Evolutionary conservation across 1,140 invertebrate species (phyloP), one percentile per base, ranked within the genome.

Genomic region (Drosophila hydei): DNA sequence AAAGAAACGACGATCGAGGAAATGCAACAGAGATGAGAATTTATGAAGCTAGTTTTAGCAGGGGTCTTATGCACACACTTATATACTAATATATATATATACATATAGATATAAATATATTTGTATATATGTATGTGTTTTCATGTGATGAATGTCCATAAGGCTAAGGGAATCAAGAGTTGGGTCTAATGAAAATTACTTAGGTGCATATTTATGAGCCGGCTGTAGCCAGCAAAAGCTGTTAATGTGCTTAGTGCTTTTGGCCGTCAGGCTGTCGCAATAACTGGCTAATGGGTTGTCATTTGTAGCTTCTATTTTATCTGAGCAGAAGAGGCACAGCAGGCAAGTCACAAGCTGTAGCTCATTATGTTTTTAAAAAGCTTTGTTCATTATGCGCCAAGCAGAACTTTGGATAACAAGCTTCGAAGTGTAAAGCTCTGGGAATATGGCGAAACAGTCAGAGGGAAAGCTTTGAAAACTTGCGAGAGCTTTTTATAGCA

Each of bases 1-100:
- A 72, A 75, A 77, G 64, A 72, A 70, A 76, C 48, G 25, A 61
- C 60, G 72, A 80, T 85, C 81, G 71, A 87, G 81, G 70, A 85
- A 87, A 77, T 79, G 80, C 80, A 85, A 87, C 80, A 79, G 65
- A 87, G 77, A 87, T 85, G 81, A 87, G 63, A 87, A 87, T 87
- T 80, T 87, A 87, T 80, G 67, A 74, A 75, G 79, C 72, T 85
- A 75, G 71, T 87, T 77, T 85, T 67, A 75, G 58, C 61, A 63
- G 58, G 43, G 27, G 2, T 12, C 19, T 4, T 16, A 43, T 40
- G 18, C 3, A 12, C 18, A 18, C 8, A 9, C 18, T 18, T n/a
- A 27, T 56, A 19, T n/a, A 50, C 16, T 38, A 4, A 48, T 11
- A 27, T 50, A 38, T 8, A 12, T 36, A 55, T 45, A 43, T 19